Percentiles rank a stretch among this genome's conserved stretches.
Evolutionary conservation across 2,113 vertebrate genomes (phyloP).

Genomic region (Albula glossodonta): DNA sequence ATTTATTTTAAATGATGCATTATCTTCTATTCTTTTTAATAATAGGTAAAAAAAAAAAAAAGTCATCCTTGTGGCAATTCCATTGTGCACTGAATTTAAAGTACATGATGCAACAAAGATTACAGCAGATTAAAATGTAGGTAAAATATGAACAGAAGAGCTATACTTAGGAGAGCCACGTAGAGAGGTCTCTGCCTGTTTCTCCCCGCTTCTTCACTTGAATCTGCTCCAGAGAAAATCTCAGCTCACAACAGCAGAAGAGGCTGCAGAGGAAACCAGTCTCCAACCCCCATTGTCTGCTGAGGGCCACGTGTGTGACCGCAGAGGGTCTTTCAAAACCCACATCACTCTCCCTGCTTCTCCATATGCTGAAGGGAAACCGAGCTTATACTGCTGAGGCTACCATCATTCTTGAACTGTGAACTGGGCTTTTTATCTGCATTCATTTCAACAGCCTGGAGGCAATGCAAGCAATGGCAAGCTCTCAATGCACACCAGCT

Average conservation of each 20-base stretch:
- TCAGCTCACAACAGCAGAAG: not conserved
- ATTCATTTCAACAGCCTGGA: slow-evolving; percentile 25
- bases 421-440: not conserved
- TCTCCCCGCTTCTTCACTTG: not conserved
- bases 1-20: too few relatives aligned
- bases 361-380: not conserved
- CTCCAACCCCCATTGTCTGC: not conserved
- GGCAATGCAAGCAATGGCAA: slow-evolving; percentile 52
- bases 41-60: too few relatives aligned
- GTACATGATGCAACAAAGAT: not conserved
- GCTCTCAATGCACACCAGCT: slow-evolving; percentile 40
- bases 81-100: not conserved
- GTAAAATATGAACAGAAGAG: not conserved
- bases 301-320: not conserved
- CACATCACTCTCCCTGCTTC: not conserved
- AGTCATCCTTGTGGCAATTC: not conserved
- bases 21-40: too few relatives aligned
- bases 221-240: not conserved
- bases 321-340: not conserved
- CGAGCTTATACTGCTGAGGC: not conserved
- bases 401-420: not conserved
- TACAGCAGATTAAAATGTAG: not conserved
- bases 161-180: not conserved
- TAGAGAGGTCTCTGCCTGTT: not conserved
- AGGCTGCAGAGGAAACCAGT: not conserved